phyloP scores from a whole-genome alignment of 2,797 vertebrate genomes.

The Leptoclinus maculatus region DNA sequence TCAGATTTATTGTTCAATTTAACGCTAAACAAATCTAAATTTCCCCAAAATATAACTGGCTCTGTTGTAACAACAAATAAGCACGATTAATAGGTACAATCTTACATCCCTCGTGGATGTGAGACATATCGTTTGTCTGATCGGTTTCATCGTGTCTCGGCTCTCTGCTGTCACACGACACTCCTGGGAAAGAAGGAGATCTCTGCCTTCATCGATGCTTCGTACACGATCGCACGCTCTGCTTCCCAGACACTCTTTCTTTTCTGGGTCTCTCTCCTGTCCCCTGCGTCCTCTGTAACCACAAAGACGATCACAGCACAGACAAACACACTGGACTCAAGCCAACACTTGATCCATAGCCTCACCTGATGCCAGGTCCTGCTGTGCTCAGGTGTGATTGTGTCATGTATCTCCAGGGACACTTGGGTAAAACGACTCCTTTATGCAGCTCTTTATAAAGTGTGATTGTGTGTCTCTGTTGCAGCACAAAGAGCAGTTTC shows the following conservation, averaged over 20 bases:
- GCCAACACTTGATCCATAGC: slow-evolving; percentile 37
- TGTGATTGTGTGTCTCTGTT: slow-evolving; percentile 38
- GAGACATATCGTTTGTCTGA: slow-evolving; percentile 1
- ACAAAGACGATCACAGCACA: slow-evolving; percentile 8
- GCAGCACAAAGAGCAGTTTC: slow-evolving; percentile 93
- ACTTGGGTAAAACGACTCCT: not conserved
- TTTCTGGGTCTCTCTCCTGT: slow-evolving; percentile 3
- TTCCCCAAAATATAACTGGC: fast-evolving
- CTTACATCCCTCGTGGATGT: not conserved
- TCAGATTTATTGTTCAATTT: not conserved
- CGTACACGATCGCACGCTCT: slow-evolving; percentile 9
- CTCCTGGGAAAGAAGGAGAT: slow-evolving; percentile 46
- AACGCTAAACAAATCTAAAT: not conserved
- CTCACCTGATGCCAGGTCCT: slow-evolving; percentile 23
- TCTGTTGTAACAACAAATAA: not conserved
- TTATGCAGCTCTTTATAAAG: slow-evolving; percentile 13
- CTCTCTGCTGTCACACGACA: slow-evolving; percentile 43
- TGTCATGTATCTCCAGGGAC: slow-evolving; percentile 3
- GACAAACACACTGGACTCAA: slow-evolving; percentile 15
- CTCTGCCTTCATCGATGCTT: not conserved
- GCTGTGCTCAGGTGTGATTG: slow-evolving; percentile 19
- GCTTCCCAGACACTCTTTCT: slow-evolving; percentile 18
- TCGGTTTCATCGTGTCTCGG: not conserved
- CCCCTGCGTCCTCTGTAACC: slow-evolving; percentile 24
- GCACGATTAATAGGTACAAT: not conserved